Conservation (phyloP, 2,797 vertebrate genomes). For the Morus bassanus region DNA sequence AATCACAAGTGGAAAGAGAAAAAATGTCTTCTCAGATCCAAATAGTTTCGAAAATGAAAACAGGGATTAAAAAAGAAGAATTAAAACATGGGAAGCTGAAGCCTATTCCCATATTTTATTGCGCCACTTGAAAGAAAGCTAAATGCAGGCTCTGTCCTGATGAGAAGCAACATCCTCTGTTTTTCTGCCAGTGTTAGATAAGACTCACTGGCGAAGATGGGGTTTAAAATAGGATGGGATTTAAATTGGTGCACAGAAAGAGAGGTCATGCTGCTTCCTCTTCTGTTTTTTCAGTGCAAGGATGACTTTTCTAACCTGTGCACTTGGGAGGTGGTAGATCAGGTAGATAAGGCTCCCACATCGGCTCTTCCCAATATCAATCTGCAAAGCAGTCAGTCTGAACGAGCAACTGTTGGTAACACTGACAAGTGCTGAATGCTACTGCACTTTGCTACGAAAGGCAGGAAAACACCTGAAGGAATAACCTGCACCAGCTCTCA, state of each 20-base stretch:
- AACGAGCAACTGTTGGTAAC: background rate
- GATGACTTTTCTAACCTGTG: background rate
- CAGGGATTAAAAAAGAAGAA: slow-evolving; percentile 52
- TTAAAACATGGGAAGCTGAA: slow-evolving; percentile 51
- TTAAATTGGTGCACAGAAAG: background rate
- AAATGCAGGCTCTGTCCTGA: background rate
- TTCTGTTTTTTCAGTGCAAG: background rate
- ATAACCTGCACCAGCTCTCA: background rate
- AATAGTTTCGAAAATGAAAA: slow-evolving; percentile 58
- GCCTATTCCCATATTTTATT: slow-evolving; percentile 24
- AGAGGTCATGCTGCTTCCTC: background rate
- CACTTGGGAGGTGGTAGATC: background rate
- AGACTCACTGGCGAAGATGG: background rate
- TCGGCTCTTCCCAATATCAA: background rate
- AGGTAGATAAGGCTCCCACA: background rate
- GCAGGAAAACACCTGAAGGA: background rate
- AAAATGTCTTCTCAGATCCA: slow-evolving; percentile 15
- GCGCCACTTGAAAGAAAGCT: slow-evolving; percentile 25
- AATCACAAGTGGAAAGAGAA: slow-evolving; percentile 47
- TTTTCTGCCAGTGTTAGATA: slow-evolving; percentile 10
- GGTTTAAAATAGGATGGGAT: background rate
- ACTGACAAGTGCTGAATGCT: background rate
- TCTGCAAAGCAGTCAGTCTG: background rate
- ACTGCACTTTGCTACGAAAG: background rate
- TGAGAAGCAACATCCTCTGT: background rate